Evolutionary conservation across 1,140 invertebrate species (phyloP), one percentile per base, ranked within the genome.

Genomic region (Drosophila mauritiana): DNA sequence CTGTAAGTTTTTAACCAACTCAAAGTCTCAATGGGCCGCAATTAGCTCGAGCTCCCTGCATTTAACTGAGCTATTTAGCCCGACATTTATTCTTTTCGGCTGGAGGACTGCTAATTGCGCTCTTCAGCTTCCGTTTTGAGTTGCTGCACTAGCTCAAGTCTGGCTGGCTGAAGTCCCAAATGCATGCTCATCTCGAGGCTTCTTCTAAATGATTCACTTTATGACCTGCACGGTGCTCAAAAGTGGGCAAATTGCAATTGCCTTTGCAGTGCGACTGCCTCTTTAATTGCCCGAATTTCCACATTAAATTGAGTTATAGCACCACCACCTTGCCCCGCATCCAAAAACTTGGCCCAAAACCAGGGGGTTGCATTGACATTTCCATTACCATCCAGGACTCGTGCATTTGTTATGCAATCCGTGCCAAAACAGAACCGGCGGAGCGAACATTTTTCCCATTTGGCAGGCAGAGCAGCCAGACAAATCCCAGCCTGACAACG

Each of bases 401-500:
- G 48, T 57, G 55, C 78, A 86, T 85, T 85, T 85, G 63, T 61
- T 67, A 85, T 74, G 82, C 62, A 78, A 74, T 45, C 82, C 42
- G 51, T 78, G 82, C 82, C 78, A 85, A 80, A 83, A 77, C 61
- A 52, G 62, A 84, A 73, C 52, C 54, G 73, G 40, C 73, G 62
- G 55, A 85, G 59, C 72, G 59, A 57, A 70, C 68, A 78, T 83
- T 85, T 84, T 85, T 85, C 73, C 78, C 81, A 85, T 80, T 85
- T 77, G 78, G 64, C 81, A 73, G 62, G 52, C 82, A 55, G 39
- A 40, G 65, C 73, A 78, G 74, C 58, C 82, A 78, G 82, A 81
- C 82, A 85, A 85, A 86, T 85, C 81, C 78, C 69, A 46, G 69
- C 64, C 82, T 86, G 82, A 81, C 82, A 86, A 86, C 82, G 78